These are phyloP conservation scores for Rhinopomastus cyanomelas DNA, from an alignment of 2,113 vertebrate genomes.

Conservation along the genomic window DNA sequence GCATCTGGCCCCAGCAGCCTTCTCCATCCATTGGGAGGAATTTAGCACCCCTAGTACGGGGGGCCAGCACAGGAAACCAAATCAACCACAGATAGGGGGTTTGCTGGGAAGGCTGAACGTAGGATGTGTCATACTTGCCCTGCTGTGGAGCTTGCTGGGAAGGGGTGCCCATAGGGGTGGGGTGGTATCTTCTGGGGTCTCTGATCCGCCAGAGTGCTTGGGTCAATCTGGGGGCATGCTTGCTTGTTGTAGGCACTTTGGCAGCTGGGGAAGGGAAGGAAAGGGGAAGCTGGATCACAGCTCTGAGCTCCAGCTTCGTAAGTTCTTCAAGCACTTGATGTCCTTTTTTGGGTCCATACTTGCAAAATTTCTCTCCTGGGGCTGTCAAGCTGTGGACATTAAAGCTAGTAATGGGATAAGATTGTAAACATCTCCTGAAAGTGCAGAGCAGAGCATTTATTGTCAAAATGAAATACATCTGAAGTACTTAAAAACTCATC, in stretches of 20 bases:
- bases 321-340: background rate
- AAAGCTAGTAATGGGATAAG: slow-evolving; percentile 24
- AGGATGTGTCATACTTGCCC: background rate
- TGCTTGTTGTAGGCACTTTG: background rate
- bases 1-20: background rate
- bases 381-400: background rate
- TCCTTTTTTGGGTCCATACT: background rate
- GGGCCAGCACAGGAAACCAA: background rate
- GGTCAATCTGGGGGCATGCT: background rate
- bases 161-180: accelerated
- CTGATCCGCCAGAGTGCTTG: accelerated
- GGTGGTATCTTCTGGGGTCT: background rate
- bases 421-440: slow-evolving; percentile 24
- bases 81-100: background rate
- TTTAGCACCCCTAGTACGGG: background rate
- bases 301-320: background rate
- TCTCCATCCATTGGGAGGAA: background rate
- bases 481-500: slow-evolving; percentile 24
- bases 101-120: background rate
- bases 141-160: background rate
- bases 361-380: background rate
- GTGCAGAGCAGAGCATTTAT: slow-evolving; percentile 4
- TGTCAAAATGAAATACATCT: slow-evolving; percentile 36
- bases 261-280: background rate
- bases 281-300: background rate